A percentile compares a stretch with the other conserved stretches of the same genome.
phyloP scores from a whole-genome alignment of 2,797 vertebrate genomes.

The Scarus forsteni region DNA sequence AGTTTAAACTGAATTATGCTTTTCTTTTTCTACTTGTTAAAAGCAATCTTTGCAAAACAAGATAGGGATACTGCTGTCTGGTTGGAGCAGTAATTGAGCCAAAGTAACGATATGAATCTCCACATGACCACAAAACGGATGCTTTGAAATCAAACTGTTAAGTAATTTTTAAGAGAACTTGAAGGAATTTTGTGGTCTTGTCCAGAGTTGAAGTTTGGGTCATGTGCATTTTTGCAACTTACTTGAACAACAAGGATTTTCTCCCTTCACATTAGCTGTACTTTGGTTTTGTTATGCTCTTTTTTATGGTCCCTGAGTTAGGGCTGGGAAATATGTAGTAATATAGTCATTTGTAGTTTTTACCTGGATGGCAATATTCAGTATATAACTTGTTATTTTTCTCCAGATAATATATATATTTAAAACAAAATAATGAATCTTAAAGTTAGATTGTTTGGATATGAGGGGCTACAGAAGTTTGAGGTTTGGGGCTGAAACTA shows the following conservation, averaged over 20 bases:
- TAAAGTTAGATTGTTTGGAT: no score
- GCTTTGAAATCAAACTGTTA: conserved; percentile 10
- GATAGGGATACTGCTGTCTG: conserved; percentile 9
- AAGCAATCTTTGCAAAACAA: conserved; percentile 17
- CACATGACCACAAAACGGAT: conserved; percentile 12
- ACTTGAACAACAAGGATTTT: background rate
- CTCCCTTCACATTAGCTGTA: background rate
- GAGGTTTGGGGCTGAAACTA: no score
- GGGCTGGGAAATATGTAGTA: no score
- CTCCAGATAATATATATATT: no score
- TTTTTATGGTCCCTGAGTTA: no score
- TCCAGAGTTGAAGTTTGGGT: conserved; percentile 19
- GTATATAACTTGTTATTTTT: no score
- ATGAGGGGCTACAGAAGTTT: no score
- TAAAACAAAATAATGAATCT: no score
- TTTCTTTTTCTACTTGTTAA: conserved; percentile 16
- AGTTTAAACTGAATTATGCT: conserved; percentile 20
- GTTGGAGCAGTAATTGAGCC: conserved; percentile 39
- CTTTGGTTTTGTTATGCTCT: conserved; percentile 10
- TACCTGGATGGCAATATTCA: no score
- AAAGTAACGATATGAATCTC: conserved; percentile 28
- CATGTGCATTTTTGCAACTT: background rate
- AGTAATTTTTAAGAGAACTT: conserved; percentile 19
- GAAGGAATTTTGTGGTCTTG: conserved; percentile 24
- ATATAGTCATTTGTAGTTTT: no score